phyloP scores from a whole-genome alignment of 2,797 vertebrate species.

The Garrulus glandarius region DNA sequence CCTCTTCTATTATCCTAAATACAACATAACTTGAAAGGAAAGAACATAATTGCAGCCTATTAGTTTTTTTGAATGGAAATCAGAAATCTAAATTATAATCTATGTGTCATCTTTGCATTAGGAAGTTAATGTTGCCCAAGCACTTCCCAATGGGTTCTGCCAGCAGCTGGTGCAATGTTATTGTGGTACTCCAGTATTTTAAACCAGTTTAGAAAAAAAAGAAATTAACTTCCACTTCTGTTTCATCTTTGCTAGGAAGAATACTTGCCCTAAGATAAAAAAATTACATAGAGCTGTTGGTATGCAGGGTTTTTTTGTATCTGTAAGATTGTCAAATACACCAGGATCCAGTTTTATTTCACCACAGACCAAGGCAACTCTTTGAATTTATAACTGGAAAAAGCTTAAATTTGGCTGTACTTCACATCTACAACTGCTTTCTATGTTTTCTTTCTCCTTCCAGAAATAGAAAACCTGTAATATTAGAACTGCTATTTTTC shows the following conservation, averaged over 20 bases:
- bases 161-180: neutral
- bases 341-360: neutral
- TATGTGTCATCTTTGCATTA: neutral
- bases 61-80: neutral
- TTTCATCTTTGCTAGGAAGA: neutral
- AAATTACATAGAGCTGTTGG: neutral
- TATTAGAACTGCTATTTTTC: neutral
- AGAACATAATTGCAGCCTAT: neutral
- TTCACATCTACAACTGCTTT: neutral
- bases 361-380: neutral
- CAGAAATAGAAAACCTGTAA: neutral
- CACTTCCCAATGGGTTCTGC: neutral
- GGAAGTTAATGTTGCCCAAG: neutral
- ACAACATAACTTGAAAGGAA: neutral
- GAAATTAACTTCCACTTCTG: neutral
- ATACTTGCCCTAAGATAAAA: neutral
- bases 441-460: neutral
- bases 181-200: neutral
- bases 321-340: neutral
- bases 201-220: neutral
- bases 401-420: neutral
- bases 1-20: neutral
- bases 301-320: neutral
- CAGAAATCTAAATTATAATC: conserved; percentile 10
- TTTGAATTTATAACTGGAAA: neutral